Percentiles rank a stretch among this genome's conserved stretches.
Conservation (phyloP, 2,113 vertebrate species). For the Leucopternis melanops region DNA sequence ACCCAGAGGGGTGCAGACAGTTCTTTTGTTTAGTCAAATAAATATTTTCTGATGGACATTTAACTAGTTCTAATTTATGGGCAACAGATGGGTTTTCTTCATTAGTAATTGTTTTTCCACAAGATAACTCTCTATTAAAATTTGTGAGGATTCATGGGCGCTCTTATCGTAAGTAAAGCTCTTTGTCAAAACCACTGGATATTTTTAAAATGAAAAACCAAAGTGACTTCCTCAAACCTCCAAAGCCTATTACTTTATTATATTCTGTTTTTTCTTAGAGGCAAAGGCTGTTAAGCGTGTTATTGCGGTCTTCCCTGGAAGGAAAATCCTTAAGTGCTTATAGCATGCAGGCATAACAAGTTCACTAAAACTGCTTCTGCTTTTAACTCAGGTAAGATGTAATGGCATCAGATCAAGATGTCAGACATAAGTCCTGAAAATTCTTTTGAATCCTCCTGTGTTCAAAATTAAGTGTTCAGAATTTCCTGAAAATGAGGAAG, state of each 20-base stretch:
- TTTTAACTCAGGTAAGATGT: neutral
- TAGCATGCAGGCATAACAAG: neutral
- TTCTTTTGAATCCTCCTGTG: neutral
- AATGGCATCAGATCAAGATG: neutral
- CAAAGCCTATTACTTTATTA: neutral
- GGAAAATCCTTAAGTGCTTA: neutral
- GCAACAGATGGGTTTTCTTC: neutral
- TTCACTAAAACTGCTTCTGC: neutral
- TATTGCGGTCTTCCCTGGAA: neutral
- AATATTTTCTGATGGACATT: neutral
- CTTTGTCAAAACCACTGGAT: neutral
- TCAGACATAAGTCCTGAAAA: neutral
- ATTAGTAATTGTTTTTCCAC: neutral
- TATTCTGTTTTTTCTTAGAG: neutral
- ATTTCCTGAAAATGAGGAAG: neutral
- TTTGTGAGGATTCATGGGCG: neutral
- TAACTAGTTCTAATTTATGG: neutral
- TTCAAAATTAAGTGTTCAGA: neutral
- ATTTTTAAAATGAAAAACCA: neutral
- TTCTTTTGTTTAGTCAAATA: neutral
- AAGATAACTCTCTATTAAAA: neutral
- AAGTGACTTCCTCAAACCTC: neutral
- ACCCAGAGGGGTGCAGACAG: neutral
- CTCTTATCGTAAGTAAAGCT: neutral
- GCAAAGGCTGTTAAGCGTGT: neutral